Conservation (phyloP, 2,888 invertebrate genomes). For the Ochropacha duplaris region DNA sequence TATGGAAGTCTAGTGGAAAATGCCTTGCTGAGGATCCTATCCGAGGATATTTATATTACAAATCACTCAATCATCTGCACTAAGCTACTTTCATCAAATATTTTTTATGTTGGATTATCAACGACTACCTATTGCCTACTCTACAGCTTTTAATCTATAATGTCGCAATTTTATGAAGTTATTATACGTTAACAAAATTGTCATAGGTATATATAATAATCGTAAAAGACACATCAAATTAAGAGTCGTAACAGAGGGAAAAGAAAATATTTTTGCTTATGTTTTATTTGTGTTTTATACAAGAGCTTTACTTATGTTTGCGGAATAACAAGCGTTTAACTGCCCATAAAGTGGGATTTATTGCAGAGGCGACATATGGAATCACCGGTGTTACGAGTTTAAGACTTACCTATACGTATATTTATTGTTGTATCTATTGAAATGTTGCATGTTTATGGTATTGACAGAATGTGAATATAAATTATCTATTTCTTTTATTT, state of each 20-base stretch:
- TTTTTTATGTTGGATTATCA: too few species aligned
- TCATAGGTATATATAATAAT: slow-evolving; percentile 35
- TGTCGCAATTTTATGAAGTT: neutral
- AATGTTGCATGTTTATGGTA: slow-evolving; percentile 14
- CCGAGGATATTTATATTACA: too few species aligned
- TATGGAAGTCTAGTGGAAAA: too few species aligned
- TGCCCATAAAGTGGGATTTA: slow-evolving; percentile 72
- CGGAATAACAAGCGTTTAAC: slow-evolving; percentile 70
- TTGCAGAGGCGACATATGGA: slow-evolving; percentile 55
- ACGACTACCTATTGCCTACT: too few species aligned
- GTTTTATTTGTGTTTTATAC: slow-evolving; percentile 52
- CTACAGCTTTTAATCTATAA: neutral
- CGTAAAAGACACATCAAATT: slow-evolving; percentile 39
- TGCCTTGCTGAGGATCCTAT: too few species aligned
- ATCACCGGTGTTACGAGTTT: slow-evolving; percentile 52
- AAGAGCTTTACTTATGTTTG: slow-evolving; percentile 57
- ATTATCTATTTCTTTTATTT: neutral
- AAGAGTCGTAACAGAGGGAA: slow-evolving; percentile 24
- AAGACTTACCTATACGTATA: slow-evolving; percentile 32
- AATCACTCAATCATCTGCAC: too few species aligned
- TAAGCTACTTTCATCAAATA: too few species aligned
- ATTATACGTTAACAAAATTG: slow-evolving; percentile 20
- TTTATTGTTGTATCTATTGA: slow-evolving; percentile 28
- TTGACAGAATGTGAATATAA: neutral
- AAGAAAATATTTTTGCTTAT: slow-evolving; percentile 34